Conservation (phyloP, 2,113 vertebrate genomes). For the Ophiodon elongatus region DNA sequence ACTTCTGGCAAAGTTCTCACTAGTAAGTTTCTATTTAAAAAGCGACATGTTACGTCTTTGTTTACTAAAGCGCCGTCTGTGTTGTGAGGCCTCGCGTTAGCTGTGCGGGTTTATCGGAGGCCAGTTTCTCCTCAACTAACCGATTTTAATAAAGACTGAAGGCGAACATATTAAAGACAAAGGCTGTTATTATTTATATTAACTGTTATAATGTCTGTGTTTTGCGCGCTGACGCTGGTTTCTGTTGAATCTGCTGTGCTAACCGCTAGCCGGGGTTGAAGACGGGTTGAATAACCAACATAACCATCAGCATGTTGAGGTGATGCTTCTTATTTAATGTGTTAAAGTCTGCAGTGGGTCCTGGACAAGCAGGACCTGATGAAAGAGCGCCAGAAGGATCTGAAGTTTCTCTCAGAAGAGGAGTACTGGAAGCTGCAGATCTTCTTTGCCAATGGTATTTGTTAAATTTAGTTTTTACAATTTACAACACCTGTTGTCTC, state of each 20-base stretch:
- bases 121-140: background rate
- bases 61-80: slow-evolving; percentile 26
- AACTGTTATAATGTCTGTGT: background rate
- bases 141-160: background rate
- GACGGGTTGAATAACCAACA: background rate
- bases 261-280: slow-evolving; percentile 19
- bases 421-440: slow-evolving; percentile 99
- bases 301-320: background rate
- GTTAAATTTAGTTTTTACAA: background rate
- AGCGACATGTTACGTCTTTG: slow-evolving; percentile 4
- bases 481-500: background rate
- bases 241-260: background rate
- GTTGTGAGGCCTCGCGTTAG: slow-evolving; percentile 71
- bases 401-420: slow-evolving; percentile 97
- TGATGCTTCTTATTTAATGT: background rate
- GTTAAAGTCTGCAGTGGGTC: slow-evolving; percentile 96
- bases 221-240: background rate
- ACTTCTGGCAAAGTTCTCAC: slow-evolving; percentile 89
- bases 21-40: slow-evolving; percentile 78
- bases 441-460: slow-evolving; percentile 98
- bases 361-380: slow-evolving; percentile 99
- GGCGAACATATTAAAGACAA: background rate
- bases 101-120: background rate
- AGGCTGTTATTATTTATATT: background rate
- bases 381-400: slow-evolving; percentile 98